Evolutionary conservation across 2,888 invertebrate genomes (phyloP), one percentile per base, ranked within the genome.

Genomic region (Geophilus truncorum): DNA sequence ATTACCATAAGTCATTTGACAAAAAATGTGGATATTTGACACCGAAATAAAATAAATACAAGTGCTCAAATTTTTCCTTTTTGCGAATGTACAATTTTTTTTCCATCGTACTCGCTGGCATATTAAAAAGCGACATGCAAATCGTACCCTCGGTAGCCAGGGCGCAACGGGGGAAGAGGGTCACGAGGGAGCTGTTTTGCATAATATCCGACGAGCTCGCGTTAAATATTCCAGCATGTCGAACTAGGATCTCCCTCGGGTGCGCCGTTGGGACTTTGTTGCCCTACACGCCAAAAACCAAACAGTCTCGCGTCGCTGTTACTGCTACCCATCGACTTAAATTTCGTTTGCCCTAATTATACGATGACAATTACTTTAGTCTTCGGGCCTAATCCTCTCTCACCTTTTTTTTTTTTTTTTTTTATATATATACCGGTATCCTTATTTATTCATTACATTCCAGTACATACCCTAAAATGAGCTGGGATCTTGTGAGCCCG

Each of bases 81-180:
- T 4, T 18, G n/a, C 57, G 9, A n/a, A 7, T 57, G 7, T 57
- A 57, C 62, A 23, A 62, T 62, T 62, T 62, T 62, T 62, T 25
- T 12, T 62, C 25, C 62, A 23, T 9, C 25, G 23, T 62, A 12
- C 62, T 25, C 25, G 62, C 62, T 62, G 62, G 25, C 62, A 62
- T 62, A 62, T 62, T 62, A 62, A 62, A 62, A 62, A 62, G 62
- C 62, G 62, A 62, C 62, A 62, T 62, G 62, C 62, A 62, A 62
- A 62, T 62, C 62, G 62, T 62, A 62, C 62, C 62, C 62, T 62
- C 25, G 62, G 62, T 62, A 62, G 62, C 62, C 62, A 62, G 62
- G 62, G 62, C 62, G 62, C 62, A 62, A 62, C 23, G 62, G 62
- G 62, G 62, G 23, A 62, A 62, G 62, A 10, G 62, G 62, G 62